Evolutionary conservation across 2,113 vertebrate species (phyloP), one percentile per base, ranked within the genome.

Genomic region (Aplodontia rufa): DNA sequence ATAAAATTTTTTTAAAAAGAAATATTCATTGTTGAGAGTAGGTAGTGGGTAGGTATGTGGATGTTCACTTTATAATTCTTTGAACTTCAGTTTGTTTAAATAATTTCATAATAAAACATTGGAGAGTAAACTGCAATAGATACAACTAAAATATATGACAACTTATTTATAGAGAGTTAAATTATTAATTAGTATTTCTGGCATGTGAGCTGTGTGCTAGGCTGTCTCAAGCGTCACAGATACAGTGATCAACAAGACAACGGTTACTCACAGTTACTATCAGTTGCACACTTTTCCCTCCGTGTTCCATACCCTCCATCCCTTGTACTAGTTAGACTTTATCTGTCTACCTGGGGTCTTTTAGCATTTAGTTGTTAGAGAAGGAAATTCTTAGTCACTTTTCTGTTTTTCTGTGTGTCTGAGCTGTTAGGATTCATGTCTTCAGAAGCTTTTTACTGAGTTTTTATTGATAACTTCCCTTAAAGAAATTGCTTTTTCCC

Each of bases 101-200:
- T 92, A 75, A 66, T 84, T 80, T 55, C 16, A 47, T 93, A 69
- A 75, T 74, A 94, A 69, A 64, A 30, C 66, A 47, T 76, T 90
- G 68, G 68, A 90, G 74, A 90, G 74, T 35, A 76, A 91, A 93
- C 81, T 84, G 47, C n/a, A 47, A 37, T 79, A 62, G 20, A 12
- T 64, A 1, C 69, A 94, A 58, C 47, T 90, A 37, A 87, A 88
- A 96, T 80, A 4, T 49, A 71, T 40, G 55, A n/a, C 12, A 90
- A 30, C 17, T 82, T 79, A 47, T 62, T 87, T 82, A 32, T 80
- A 88, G 37, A 45, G 4, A 85, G 76, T 72, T 86, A 37, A 76
- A 0, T 45, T 90, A 47, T 75, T 81, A 40, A 47, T 51, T 55
- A 20, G 32, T 32, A 6, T 51, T 69, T 53, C 1, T 76, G 62